Evolutionary conservation across 2,797 vertebrate species (phyloP).

Genomic region (Adrianichthys oophorus): DNA sequence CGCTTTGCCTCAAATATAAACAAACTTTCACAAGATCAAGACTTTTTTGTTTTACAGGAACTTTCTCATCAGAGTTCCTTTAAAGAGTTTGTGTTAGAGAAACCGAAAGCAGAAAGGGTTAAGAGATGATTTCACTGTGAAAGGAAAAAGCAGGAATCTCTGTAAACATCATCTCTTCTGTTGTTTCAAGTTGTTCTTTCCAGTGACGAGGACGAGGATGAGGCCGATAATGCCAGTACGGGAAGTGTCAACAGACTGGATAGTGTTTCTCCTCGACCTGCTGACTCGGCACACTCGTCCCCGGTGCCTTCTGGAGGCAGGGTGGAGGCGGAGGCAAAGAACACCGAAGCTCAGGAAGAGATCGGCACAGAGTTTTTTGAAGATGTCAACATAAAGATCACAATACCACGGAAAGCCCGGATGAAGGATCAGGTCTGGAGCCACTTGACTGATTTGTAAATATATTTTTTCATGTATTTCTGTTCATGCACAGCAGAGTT

Average conservation of each 20-base stretch:
- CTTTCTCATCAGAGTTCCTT: too few relatives aligned
- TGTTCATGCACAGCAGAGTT: too few relatives aligned
- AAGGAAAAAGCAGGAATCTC: neutral
- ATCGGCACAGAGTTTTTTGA: slow-evolving; percentile 73
- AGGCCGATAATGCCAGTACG: slow-evolving; percentile 83
- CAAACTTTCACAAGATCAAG: too few relatives aligned
- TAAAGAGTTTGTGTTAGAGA: too few relatives aligned
- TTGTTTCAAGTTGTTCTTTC: slow-evolving; percentile 88
- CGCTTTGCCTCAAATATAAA: too few relatives aligned
- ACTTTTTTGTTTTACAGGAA: too few relatives aligned
- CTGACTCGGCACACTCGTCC: slow-evolving; percentile 91
- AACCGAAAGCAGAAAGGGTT: too few relatives aligned
- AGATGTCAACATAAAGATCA: slow-evolving; percentile 80
- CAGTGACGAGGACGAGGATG: slow-evolving; percentile 86
- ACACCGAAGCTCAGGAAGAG: slow-evolving; percentile 81
- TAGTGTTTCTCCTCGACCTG: slow-evolving; percentile 86
- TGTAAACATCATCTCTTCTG: neutral
- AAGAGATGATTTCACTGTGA: too few relatives aligned
- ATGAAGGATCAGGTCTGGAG: slow-evolving; percentile 90
- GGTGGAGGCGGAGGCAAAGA: slow-evolving; percentile 91
- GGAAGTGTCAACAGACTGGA: slow-evolving; percentile 85
- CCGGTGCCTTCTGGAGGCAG: slow-evolving; percentile 87
- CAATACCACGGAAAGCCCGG: slow-evolving; percentile 82
- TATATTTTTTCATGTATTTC: too few relatives aligned
- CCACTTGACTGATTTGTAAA: too few relatives aligned